Base-by-base conservation (phyloP, 1,140 invertebrate genomes). In the Drosophila ficusphila region DNA sequence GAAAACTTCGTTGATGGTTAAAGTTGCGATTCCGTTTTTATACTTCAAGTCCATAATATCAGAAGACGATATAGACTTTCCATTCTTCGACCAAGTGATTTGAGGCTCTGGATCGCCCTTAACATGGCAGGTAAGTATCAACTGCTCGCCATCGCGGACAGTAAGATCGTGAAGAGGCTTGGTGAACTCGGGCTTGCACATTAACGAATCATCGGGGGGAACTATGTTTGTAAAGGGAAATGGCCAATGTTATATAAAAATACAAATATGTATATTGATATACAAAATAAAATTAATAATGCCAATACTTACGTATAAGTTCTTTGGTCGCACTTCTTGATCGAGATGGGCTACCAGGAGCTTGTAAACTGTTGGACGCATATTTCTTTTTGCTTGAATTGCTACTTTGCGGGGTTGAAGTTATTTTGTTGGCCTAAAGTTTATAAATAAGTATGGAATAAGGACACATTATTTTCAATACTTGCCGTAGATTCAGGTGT, bases 21-120 rank as follows among this genome's bases (percentile, higher is more conserved):
- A 92, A 29, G 95, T 96, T 0, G 97, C 97, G 36, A 96, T 93
- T 21, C 97, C 96, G 83, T 96, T 96, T 90, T 96, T 97, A 90
- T 98, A 98, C 92, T 97, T 98, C 14, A 98, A 93, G 91, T 98
- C 96, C 65, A 98, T 94, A 23, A 98, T 95, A 92, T 98, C 95
- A 0, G 95, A 96, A 1, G 96, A 97, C 48, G 93, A 94, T 27
- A 97, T 92, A 8, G 92, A 78, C 90, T 96, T 95, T 47, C 95
- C 95, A 76, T 96, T 94, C 92, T 97, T 98, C 56, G 93, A 93
- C 97, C 97, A 98, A 54, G 95, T 94, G 1, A 98, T 94, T 82
- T 97, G 95, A 4, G 97, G 97, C 90, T 98, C 97, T n/a, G 97
- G 97, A 91, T 98, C 97, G 11, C 97, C 97, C 48, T 94, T 94